A percentile compares a stretch with the other conserved stretches of the same genome.
These are phyloP conservation scores for Ormyrus pomaceus DNA, from an alignment of 2,888 invertebrate genomes.

Conservation along the genomic window DNA sequence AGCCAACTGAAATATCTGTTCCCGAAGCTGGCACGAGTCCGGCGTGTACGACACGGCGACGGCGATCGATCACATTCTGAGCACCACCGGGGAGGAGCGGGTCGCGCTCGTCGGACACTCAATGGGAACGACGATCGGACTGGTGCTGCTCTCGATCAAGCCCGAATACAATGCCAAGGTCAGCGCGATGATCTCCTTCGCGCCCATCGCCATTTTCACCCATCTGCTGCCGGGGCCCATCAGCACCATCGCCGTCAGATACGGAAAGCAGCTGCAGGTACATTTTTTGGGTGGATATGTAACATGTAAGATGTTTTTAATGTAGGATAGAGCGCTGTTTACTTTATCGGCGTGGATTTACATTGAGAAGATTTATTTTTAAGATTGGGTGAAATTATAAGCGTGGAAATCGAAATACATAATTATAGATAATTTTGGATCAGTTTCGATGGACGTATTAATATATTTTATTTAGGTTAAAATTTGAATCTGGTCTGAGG, in stretches of 20 bases:
- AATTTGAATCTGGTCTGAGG: no score
- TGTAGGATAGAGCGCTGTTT: no score
- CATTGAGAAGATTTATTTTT: no score
- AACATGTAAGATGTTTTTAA: no score
- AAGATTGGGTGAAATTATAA: no score
- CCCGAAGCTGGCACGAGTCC: conserved; percentile 66
- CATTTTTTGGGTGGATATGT: not conserved
- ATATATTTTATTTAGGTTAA: no score
- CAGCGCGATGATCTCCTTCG: conserved; percentile 64
- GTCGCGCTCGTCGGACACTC: conserved; percentile 67
- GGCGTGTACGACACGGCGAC: conserved; percentile 65
- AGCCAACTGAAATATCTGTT: no score
- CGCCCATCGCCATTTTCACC: conserved; percentile 66
- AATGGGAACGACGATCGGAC: conserved; percentile 66
- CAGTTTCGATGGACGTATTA: no score
- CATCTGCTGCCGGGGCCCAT: conserved; percentile 64
- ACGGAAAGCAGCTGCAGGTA: conserved; percentile 65
- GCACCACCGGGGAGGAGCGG: conserved; percentile 60
- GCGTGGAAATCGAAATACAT: no score
- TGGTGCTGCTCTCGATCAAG: conserved; percentile 66
- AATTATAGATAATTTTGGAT: no score
- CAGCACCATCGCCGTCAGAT: conserved; percentile 60
- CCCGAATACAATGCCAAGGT: conserved; percentile 68
- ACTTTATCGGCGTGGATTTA: no score
- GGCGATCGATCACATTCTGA: conserved; percentile 65